Conservation (phyloP, 2,113 vertebrate genomes). For the Penelope pileata region DNA sequence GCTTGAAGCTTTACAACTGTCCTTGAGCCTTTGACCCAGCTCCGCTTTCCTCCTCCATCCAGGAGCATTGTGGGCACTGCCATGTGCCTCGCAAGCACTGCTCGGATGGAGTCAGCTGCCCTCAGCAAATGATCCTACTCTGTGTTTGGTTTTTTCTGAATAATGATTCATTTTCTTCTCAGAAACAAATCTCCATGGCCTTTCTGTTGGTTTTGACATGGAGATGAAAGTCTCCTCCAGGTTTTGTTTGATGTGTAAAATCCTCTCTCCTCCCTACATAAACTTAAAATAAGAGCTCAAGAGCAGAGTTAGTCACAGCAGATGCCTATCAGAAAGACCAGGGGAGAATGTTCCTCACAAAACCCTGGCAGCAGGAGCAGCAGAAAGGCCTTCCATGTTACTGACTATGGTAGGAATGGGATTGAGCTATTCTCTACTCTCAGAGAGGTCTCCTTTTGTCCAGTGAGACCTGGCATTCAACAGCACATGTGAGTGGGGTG, state of each 20-base stretch:
- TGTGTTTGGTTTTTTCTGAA: not conserved
- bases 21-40: not conserved
- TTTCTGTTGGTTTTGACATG: not conserved
- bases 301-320: not conserved
- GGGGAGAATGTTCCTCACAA: not conserved
- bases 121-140: not conserved
- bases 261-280: not conserved
- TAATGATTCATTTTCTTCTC: not conserved
- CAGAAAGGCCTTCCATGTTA: not conserved
- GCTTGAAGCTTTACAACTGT: not conserved
- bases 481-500: rapidly evolving
- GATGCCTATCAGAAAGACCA: not conserved
- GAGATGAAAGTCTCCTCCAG: not conserved
- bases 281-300: not conserved
- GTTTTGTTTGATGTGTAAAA: not conserved
- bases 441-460: not conserved
- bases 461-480: not conserved
- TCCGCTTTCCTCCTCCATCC: not conserved
- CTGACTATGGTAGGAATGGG: not conserved
- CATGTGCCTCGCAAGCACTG: not conserved
- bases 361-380: not conserved
- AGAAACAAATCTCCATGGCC: not conserved
- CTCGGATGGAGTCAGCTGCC: not conserved
- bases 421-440: not conserved
- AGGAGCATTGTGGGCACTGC: not conserved